These are phyloP conservation scores for Rhinoraja longicauda DNA, from an alignment of 2,797 vertebrate species.

Conservation along the genomic window DNA sequence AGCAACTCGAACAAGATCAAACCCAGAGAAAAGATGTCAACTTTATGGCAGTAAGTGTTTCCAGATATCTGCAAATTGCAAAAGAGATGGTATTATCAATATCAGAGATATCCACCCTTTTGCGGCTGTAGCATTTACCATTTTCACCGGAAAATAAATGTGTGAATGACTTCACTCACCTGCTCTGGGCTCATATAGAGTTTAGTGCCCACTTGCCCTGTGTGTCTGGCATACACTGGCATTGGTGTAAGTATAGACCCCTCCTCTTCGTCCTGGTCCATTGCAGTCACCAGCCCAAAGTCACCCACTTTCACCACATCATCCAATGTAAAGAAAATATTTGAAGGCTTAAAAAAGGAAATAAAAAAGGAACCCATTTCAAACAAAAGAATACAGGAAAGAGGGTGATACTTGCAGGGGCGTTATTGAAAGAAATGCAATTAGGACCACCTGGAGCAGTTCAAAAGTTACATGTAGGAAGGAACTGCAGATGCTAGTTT, in stretches of 20 bases:
- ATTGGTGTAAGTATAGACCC: slow-evolving; percentile 76
- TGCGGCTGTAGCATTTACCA: neutral
- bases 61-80: slow-evolving; percentile 74
- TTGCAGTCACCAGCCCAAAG: slow-evolving; percentile 92
- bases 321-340: slow-evolving; percentile 98
- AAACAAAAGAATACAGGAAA: neutral
- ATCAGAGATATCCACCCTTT: neutral
- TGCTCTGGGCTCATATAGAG: slow-evolving; percentile 99
- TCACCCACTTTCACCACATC: slow-evolving; percentile 96
- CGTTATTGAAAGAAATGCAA: neutral
- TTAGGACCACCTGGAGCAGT: too few species aligned
- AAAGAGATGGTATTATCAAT: neutral
- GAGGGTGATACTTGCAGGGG: neutral
- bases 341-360: slow-evolving; percentile 73
- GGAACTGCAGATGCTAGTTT: too few species aligned
- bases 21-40: slow-evolving; percentile 96
- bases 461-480: too few species aligned
- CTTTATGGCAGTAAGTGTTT: slow-evolving; percentile 94
- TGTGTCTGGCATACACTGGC: slow-evolving; percentile 85
- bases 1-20: slow-evolving; percentile 95
- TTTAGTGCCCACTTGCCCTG: slow-evolving; percentile 95
- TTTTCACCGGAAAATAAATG: neutral
- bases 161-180: slow-evolving; percentile 56
- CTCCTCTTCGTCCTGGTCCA: slow-evolving; percentile 96
- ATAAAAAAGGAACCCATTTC: slow-evolving; percentile 36